Evolutionary conservation across 1,140 invertebrate species (phyloP), one percentile per base, ranked within the genome.

Genomic region (Aricia agestis): DNA sequence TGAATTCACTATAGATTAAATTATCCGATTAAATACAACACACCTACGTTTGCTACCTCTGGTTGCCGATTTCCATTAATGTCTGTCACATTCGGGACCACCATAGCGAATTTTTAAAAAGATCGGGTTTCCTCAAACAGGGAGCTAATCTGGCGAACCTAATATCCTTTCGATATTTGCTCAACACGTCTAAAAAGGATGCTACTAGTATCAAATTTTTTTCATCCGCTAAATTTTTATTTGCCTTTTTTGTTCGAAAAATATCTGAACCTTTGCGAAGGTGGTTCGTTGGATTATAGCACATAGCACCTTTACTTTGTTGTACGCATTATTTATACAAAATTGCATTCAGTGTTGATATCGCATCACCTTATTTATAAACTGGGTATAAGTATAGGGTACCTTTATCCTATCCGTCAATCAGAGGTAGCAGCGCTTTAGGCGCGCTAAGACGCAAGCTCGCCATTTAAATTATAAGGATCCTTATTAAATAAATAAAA

Each of bases 371-470:
- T 67, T 71, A 63, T 42, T 71, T 71, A 66, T 71, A 71, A 65
- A 71, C 68, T 66, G 42, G 66, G 70, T 73, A 70, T 72, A 74
- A 78, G 72, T 72, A 79, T 52, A 52, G 36, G 66, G 32, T 67
- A 19, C 36, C 66, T 52, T 67, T 67, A 67, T 67, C 36, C 66
- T 41, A 36, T 13, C 66, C 36, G 66, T 67, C 66, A 67, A 67
- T 67, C 66, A 67, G 59, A 63, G 59, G 59, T 63, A 63, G 59
- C 59, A 63, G 18, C 59, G 19, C 59, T 63, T 63, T 18, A 63
- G 59, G 59, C 59, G 59, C 59, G 59, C 59, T 63, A 63, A 63
- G 59, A 63, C 19, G 59, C 18, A 19, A 11, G 59, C 59, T 63
- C 59, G 59, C 59, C 9, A 11, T 63, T 63, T 31, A 63, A 63